Evolutionary conservation across 2,113 vertebrate species (phyloP).

Genomic region (Psephotus haematonotus): DNA sequence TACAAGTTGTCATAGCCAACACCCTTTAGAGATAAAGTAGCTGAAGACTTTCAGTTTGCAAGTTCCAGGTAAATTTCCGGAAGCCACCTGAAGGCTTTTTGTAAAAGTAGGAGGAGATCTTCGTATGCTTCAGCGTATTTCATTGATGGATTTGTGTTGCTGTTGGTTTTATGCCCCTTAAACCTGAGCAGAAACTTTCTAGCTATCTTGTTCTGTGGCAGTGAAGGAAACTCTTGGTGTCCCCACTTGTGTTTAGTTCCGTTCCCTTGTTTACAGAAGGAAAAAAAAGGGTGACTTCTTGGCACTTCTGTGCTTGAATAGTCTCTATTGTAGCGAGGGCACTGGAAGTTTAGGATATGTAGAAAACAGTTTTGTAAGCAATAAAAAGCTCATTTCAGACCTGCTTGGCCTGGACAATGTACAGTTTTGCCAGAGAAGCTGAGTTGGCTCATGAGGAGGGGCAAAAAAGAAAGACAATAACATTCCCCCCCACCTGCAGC

Average conservation of each 20-base stretch:
- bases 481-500: neutral
- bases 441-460: neutral
- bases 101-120: neutral
- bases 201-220: rapidly evolving
- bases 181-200: neutral
- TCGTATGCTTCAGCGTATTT: rapidly evolving
- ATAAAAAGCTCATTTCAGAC: neutral
- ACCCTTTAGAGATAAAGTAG: neutral
- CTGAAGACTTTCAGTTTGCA: neutral
- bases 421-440: neutral
- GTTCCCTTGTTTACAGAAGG: neutral
- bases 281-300: neutral
- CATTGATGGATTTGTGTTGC: neutral
- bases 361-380: neutral
- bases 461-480: neutral
- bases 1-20: neutral
- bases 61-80: neutral
- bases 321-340: neutral
- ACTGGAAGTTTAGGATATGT: neutral
- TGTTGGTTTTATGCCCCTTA: neutral
- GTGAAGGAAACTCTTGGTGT: neutral
- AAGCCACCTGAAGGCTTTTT: rapidly evolving
- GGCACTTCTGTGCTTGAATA: neutral
- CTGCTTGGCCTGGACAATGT: neutral
- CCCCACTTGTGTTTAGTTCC: neutral